Evolutionary conservation across 2,113 vertebrate species (phyloP).

Genomic region (Nothocercus julius): DNA sequence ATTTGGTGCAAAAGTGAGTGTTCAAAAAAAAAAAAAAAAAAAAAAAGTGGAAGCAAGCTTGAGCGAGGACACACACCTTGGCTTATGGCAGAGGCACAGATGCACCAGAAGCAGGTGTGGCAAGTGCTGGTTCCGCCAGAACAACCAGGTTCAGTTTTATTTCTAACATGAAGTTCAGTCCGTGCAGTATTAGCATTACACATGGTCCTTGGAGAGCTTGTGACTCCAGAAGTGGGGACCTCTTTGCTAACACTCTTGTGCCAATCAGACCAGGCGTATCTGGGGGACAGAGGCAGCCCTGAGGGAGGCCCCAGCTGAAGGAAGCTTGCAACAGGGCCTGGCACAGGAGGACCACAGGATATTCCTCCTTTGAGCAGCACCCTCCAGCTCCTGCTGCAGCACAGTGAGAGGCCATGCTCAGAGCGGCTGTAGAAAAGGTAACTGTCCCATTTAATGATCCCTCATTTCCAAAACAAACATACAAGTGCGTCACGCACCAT

Average conservation of each 20-base stretch:
- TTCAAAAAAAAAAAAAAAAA: not conserved
- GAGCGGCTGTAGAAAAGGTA: constrained; percentile 54
- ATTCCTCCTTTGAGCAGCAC: fast-evolving
- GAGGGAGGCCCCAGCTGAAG: fast-evolving
- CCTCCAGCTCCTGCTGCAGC: fast-evolving
- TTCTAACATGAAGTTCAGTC: not conserved
- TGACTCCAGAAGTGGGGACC: not conserved
- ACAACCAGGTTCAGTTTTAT: not conserved
- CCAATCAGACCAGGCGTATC: not conserved
- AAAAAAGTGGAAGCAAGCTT: not conserved
- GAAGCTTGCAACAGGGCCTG: not conserved
- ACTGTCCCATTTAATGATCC: constrained; percentile 66
- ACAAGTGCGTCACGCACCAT: not conserved
- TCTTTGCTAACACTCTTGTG: not conserved
- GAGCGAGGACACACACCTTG: not conserved
- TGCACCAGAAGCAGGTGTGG: not conserved
- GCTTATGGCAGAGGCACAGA: not conserved
- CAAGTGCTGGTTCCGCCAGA: not conserved
- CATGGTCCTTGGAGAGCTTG: fast-evolving
- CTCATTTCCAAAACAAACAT: constrained; percentile 2
- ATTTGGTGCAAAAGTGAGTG: not conserved
- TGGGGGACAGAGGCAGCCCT: not conserved
- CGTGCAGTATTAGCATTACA: not conserved
- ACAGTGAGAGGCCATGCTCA: constrained; percentile 10
- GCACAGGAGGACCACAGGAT: not conserved